Conservation (phyloP, 2,888 invertebrate species). For the Periphyllus acericola region DNA sequence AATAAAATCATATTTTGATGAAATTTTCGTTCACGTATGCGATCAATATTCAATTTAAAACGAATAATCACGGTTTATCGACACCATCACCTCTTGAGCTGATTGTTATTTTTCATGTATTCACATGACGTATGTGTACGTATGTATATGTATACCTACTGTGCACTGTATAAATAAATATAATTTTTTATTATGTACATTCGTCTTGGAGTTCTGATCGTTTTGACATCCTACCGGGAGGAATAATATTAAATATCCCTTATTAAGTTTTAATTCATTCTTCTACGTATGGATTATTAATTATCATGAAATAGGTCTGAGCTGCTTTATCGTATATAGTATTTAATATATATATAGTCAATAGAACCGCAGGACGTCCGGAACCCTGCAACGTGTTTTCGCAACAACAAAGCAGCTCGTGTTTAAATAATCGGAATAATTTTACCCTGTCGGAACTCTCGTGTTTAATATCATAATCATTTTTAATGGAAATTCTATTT, state of each 20-base stretch:
- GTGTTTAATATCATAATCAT: conserved; percentile 5
- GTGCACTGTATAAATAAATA: too few species aligned
- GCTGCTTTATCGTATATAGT: background rate
- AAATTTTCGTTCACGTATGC: too few species aligned
- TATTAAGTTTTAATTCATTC: background rate
- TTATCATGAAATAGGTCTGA: background rate
- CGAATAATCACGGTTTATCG: too few species aligned
- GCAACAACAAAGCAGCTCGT: background rate
- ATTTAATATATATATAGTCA: background rate
- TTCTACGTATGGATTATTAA: background rate
- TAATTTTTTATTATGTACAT: background rate
- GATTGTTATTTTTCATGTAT: too few species aligned
- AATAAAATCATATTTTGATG: too few species aligned
- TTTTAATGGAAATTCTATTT: conserved; percentile 41
- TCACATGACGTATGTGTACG: too few species aligned
- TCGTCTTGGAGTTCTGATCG: background rate
- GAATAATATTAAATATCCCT: background rate
- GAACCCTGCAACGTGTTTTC: background rate
- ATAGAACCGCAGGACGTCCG: background rate
- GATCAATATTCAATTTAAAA: too few species aligned
- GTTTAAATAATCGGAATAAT: background rate
- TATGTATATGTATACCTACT: too few species aligned
- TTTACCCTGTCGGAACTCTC: background rate
- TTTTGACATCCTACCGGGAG: background rate
- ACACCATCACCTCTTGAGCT: too few species aligned